Conservation (phyloP, 92 coral and sea anemone genomes). For the Micromussa lordhowensis region DNA sequence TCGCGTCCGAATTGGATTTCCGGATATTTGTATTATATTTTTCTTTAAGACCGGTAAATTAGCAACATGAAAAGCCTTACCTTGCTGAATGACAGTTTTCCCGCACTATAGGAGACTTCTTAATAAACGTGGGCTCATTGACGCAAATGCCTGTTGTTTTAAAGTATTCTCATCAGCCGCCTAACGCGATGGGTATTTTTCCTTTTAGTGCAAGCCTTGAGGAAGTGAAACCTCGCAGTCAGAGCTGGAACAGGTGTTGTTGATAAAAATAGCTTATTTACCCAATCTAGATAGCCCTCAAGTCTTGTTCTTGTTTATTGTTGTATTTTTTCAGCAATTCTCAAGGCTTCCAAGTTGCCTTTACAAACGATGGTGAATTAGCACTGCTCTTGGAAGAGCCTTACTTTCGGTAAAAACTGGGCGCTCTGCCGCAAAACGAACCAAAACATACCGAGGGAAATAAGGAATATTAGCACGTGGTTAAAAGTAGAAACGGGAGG, state of each 20-base stretch:
- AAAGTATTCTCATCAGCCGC: neutral
- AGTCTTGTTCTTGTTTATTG: neutral
- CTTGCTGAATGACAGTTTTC: neutral
- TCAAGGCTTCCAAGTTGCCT: neutral
- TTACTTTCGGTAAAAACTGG: too few species aligned
- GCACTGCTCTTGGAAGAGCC: neutral
- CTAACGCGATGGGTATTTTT: constrained; percentile 1
- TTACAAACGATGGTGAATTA: neutral
- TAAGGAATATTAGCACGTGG: neutral
- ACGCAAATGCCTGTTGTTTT: neutral
- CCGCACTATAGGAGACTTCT: neutral
- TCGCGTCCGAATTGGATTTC: constrained; percentile 14
- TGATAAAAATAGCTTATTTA: constrained; percentile 42
- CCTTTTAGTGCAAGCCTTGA: neutral
- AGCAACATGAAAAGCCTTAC: constrained; percentile 8
- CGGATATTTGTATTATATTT: neutral
- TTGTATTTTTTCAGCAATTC: neutral
- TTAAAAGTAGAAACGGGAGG: neutral
- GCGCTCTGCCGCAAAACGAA: neutral
- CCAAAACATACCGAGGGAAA: neutral
- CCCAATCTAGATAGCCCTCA: neutral
- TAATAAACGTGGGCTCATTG: neutral
- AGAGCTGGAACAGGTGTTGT: constrained; percentile 23
- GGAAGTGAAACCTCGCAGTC: constrained; percentile 14
- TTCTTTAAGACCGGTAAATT: neutral